Evolutionary conservation across 2,113 vertebrate genomes (phyloP), one percentile per base, ranked within the genome.

Genomic region (Lasiurus cinereus): DNA sequence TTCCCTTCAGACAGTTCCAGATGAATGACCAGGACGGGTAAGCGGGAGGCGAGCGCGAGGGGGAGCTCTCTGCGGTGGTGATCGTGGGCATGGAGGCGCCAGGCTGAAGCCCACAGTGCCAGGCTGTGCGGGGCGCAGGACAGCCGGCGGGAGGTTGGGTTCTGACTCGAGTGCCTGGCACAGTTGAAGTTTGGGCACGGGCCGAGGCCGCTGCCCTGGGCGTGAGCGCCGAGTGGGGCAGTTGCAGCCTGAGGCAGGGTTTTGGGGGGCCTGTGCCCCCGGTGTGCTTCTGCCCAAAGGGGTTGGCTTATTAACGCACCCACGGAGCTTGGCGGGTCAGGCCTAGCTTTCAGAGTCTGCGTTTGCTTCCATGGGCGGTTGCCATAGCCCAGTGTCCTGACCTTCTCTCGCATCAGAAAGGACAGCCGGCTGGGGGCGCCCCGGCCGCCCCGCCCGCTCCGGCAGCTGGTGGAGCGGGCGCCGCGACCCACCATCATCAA

Each of bases 401-500:
- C 22, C 73, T 54, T 54, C 16, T 94, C 15, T 89, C 39, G 14
- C 21, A 5, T 67, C 50, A 99, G 99, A 56, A 98, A 99, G 97
- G 99, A 99, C 82, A 99, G 96, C 97, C 98, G 99, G 31, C 98
- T 98, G 0, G 97, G 97, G 48, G 69, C 98, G 13, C 77, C 99
- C 6, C 99, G 99, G 11, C 98, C 99, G 0, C 77, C 98, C 1
- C 99, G 99, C 46, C 99, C 99, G 0, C 95, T 99, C 72, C 98
- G 99, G 54, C 99, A 99, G 92, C 99, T 98, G 46, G 92, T 98
- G 15, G 99, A 99, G 48, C 98, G 99, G 43, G 98, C 98, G 0
- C 98, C 98, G 0, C 98, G 99, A 11, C 99, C 99, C 73, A 99
- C 99, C 80, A 99, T 99, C 90, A 99, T 99, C 97, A 99, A 99